Evolutionary conservation across 2,888 invertebrate species (phyloP).

Genomic region (Scaptomyza caliginosa): DNA sequence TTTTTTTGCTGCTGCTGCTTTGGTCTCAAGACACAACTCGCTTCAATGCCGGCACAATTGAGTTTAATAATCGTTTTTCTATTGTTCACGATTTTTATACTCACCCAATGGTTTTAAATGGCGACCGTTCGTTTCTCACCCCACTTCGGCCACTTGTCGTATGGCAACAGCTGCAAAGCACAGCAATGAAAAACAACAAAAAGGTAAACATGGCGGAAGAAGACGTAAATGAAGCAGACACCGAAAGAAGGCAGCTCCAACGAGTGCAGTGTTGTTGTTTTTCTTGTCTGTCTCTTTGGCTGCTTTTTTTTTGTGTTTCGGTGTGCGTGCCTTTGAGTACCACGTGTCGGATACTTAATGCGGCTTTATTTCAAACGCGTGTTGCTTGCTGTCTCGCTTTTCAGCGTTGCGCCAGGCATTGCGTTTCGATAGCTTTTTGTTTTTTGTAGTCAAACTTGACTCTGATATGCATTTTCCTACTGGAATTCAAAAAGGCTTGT

Average conservation of each 20-base stretch:
- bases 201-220: slow-evolving; percentile 69
- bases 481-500: slow-evolving; percentile 26
- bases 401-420: slow-evolving; percentile 5
- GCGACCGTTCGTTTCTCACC: slow-evolving; percentile 8
- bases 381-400: slow-evolving; percentile 25
- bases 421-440: slow-evolving; percentile 3
- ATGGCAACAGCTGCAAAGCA: slow-evolving; percentile 36
- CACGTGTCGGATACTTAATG: slow-evolving; percentile 76
- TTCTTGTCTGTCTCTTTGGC: slow-evolving; percentile 24
- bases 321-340: slow-evolving; percentile 54
- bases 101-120: slow-evolving; percentile 66
- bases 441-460: slow-evolving; percentile 14
- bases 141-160: slow-evolving; percentile 33
- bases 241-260: slow-evolving; percentile 63
- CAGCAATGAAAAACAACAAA: slow-evolving; percentile 17
- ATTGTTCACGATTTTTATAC: slow-evolving; percentile 84
- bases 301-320: not conserved
- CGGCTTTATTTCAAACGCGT: slow-evolving; percentile 68
- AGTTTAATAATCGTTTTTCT: slow-evolving; percentile 84
- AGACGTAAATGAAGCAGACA: slow-evolving; percentile 72
- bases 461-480: slow-evolving; percentile 39
- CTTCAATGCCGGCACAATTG: slow-evolving; percentile 82
- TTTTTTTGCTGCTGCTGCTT: slow-evolving; percentile 4
- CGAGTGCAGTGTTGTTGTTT: slow-evolving; percentile 28
- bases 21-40: slow-evolving; percentile 74